A percentile compares a stretch with the other conserved stretches of the same genome.
Evolutionary conservation across 2,888 invertebrate genomes (phyloP).

Genomic region (Theretra japonica): DNA sequence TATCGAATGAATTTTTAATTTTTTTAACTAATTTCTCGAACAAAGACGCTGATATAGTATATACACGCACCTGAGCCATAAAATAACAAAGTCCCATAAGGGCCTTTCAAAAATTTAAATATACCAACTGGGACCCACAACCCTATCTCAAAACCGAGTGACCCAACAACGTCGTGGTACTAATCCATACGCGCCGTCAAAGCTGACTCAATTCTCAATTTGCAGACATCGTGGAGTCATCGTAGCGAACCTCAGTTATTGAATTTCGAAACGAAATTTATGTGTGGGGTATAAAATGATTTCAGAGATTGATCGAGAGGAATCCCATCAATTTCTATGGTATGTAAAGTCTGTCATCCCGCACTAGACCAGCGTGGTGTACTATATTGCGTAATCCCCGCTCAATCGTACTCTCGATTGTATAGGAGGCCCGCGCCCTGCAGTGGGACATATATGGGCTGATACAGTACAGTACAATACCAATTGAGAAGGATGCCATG

Average conservation of each 20-base stretch:
- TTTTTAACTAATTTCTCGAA: too few relatives aligned
- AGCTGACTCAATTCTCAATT: conserved; percentile 51
- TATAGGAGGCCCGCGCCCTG: too few relatives aligned
- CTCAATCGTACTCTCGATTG: too few relatives aligned
- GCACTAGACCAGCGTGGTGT: too few relatives aligned
- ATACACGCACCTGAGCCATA: neutral
- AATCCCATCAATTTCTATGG: too few relatives aligned
- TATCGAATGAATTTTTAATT: too few relatives aligned
- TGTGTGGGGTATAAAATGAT: conserved; percentile 49
- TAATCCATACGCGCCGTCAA: conserved; percentile 7
- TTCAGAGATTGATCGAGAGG: conserved; percentile 33
- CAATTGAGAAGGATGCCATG: too few relatives aligned
- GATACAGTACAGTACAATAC: too few relatives aligned
- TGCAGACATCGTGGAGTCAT: conserved; percentile 46
- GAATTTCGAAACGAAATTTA: conserved; percentile 48
- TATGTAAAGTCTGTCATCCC: too few relatives aligned
- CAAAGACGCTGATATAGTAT: neutral
- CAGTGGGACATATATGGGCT: conserved; percentile 36
- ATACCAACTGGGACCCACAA: neutral
- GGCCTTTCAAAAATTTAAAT: neutral
- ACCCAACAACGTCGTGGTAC: neutral
- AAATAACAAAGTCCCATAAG: neutral
- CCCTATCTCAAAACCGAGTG: conserved; percentile 6
- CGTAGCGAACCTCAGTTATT: conserved; percentile 54
- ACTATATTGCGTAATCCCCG: too few relatives aligned